Evolutionary conservation across 2,888 invertebrate genomes (phyloP), one percentile per base, ranked within the genome.

Genomic region (Trachelus tabidus): DNA sequence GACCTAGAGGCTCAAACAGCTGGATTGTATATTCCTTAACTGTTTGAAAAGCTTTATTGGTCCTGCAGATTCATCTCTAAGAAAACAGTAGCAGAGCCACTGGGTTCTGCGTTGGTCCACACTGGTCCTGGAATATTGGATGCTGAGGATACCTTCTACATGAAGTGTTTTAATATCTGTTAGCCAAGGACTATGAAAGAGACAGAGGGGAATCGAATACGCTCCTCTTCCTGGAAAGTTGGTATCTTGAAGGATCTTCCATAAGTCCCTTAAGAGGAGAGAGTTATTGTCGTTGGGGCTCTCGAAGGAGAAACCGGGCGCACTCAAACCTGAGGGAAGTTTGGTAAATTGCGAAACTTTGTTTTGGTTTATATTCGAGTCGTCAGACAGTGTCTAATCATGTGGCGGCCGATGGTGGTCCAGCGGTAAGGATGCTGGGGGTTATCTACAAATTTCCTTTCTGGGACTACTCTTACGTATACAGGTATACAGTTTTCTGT

Each of bases 331-430:
- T 9, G 35, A 74, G 30, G 74, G 23, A 83, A 77, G 76, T 84
- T 83, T 75, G 75, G 77, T 76, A 84, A 85, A 84, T 85, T 85
- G 81, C 78, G 34, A 85, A 85, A 85, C 80, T 85, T 81, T 68
- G 73, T 80, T 77, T 83, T 79, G 79, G 77, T 81, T 81, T 80
- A 74, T 75, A 79, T 79, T 81, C 73, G 74, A 81, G 74, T 79
- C 76, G 69, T 75, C 56, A 31, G 34, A 71, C 31, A 11, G 71
- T 71, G 71, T 30, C 71, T 30, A 71, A 71, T 71, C 71, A 71
- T 71, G 71, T 71, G 71, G 71, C 34, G 30, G 30, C 71, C 31
- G 31, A 71, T 3, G 56, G 56, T 56, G 56, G 56, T 56, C 23
- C 56, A 56, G 56, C 56, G 1, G 23, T 9, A 23, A 6, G 56